Base-by-base conservation (phyloP, 2,888 invertebrate species). In the Digitonthophagus gazella region DNA sequence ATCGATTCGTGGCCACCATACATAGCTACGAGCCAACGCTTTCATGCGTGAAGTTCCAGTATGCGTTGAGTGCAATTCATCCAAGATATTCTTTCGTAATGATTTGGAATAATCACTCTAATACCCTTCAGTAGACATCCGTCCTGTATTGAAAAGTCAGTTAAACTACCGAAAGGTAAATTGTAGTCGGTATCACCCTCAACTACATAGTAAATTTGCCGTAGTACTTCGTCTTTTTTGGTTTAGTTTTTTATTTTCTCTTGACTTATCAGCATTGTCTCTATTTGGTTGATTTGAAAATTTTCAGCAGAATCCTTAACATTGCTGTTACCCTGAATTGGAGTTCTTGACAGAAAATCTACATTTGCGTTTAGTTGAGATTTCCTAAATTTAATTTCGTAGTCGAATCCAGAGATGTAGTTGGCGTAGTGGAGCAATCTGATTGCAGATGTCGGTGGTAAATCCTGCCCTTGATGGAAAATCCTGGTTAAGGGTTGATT, bases 401-500 rank as follows among this genome's bases (percentile, higher is more conserved):
- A 64, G 5, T 64, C 4, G 55, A 68, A 68, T 19, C 68, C 68
- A 19, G 64, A 64, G 5, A 67, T 15, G 20, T 56, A 67, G 2
- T n/a, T 64, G 5, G 67, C 64, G 16, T 67, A 67, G 19, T 67
- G 56, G 2, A 64, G 58, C 6, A 67, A 58, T 58, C 65, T 15
- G 11, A 65, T 22, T 1, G 68, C 68, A 3, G 68, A 68, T 15
- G 64, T 65, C 8, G 65, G 18, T 19, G 56, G 64, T 15, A 68
- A 64, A n/a, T 65, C 63, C n/a, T 66, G 65, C 1, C 58, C 15
- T 14, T 15, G 65, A 8, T 65, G 44, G 15, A 72, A 71, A 5
- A 72, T 72, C 16, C 58, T 14, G 6, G 22, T 61, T n/a, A 70
- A 8, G 0, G 69, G 68, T 67, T 70, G 61, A 67, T 72, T 65